phyloP scores from a whole-genome alignment of 2,888 invertebrate genomes.

The Tyria jacobaeae region DNA sequence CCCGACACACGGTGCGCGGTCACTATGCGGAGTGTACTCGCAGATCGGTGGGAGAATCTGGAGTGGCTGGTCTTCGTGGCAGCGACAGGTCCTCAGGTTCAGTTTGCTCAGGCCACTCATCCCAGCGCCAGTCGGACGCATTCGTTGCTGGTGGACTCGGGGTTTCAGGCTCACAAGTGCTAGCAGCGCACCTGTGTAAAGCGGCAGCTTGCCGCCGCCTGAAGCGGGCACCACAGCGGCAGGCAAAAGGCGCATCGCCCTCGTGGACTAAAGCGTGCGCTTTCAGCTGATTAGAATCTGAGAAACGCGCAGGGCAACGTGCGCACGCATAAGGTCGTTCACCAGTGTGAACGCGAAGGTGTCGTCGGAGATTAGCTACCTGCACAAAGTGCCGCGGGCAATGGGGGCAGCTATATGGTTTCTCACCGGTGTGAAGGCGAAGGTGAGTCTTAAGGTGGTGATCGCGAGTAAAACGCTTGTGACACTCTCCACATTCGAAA shows the following conservation, averaged over 20 bases:
- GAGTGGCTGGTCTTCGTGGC: constrained; percentile 83
- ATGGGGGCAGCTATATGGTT: constrained; percentile 96
- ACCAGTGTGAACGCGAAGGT: constrained; percentile 96
- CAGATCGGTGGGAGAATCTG: constrained; percentile 83
- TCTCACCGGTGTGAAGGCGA: constrained; percentile 96
- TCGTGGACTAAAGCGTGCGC: constrained; percentile 96
- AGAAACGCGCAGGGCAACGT: constrained; percentile 94
- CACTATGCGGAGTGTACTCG: constrained; percentile 83
- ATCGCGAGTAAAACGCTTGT: constrained; percentile 96
- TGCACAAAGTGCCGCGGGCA: constrained; percentile 97
- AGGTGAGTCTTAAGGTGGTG: constrained; percentile 98
- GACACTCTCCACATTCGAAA: constrained; percentile 96
- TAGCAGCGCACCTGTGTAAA: constrained; percentile 91
- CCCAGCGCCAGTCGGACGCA: constrained; percentile 80
- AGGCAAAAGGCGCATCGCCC: constrained; percentile 95
- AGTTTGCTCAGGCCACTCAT: constrained; percentile 92
- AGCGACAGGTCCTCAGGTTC: constrained; percentile 96
- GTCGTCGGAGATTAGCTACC: constrained; percentile 95
- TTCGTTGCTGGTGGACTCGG: constrained; percentile 81
- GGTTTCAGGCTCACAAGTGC: constrained; percentile 72
- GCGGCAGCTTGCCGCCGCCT: constrained; percentile 95
- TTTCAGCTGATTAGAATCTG: constrained; percentile 96
- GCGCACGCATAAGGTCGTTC: constrained; percentile 96
- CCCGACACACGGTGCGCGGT: constrained; percentile 63
- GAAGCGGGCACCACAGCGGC: constrained; percentile 93